Evolutionary conservation across 2,888 invertebrate species (phyloP), one percentile per base, ranked within the genome.

Genomic region (Pandemis heparana): DNA sequence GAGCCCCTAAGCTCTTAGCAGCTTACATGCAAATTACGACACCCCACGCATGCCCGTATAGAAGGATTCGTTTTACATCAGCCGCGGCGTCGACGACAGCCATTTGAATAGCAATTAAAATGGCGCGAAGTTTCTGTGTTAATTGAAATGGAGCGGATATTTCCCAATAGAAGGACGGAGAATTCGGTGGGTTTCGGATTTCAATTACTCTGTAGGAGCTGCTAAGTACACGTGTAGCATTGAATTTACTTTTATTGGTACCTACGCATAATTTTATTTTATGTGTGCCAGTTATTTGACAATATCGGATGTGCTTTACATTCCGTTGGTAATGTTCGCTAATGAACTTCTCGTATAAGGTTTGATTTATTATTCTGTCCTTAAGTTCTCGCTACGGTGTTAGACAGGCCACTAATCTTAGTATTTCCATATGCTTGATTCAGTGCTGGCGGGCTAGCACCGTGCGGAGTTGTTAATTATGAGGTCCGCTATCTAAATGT

Each of bases 1-100:
- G 84, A 87, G 89, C 88, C 88, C 86, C 86, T 87, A 87, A 92
- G 88, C 89, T 89, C 85, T 87, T 84, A 83, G 83, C 83, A 88
- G 84, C 83, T 86, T 85, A 85, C 84, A 90, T 88, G 88, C 83
- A 88, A 86, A 87, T 92, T 88, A 80, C 87, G 87, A 87, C 88
- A 89, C 80, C 23, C 68, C 76, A 76, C 78, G 75, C 77, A 80
- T 80, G 79, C 75, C 14, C 73, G 78, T 70, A 74, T 78, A 64
- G 78, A 79, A 81, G 82, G 82, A 83, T 81, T 85, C 76, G 66
- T 77, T 77, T 79, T 77, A 75, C 68, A 76, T 63, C 65, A 71
- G 43, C 48, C 53, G 53, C 70, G 38, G 9, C 32, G 48, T 65
- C 51, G 51, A 65, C 48, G 63, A 38, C 66, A 65, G 61, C 63